Conservation (phyloP, 92 coral and sea anemone species). For the Muricea muricata region DNA sequence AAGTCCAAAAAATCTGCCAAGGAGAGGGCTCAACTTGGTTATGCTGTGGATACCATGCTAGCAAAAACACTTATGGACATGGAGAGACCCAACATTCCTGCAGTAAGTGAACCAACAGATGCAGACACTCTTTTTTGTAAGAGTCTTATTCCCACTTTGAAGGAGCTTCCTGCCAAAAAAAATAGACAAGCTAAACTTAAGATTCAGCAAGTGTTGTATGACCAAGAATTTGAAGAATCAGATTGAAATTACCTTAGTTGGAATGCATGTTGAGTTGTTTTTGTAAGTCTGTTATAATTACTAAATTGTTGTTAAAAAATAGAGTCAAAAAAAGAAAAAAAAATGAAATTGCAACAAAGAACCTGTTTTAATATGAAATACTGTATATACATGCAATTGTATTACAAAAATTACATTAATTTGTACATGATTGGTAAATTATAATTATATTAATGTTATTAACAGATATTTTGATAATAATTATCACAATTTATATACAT, state of each 20-base stretch:
- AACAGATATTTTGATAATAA: no score
- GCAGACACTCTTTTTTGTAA: neutral
- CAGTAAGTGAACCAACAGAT: no score
- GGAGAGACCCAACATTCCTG: no score
- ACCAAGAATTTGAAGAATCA: neutral
- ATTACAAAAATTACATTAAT: no score
- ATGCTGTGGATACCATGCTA: slow-evolving; percentile 24
- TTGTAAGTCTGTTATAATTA: neutral
- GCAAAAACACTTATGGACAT: slow-evolving; percentile 13
- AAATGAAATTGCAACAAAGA: no score
- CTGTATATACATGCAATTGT: no score
- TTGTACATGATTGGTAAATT: no score
- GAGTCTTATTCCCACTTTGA: slow-evolving; percentile 3
- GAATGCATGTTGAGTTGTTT: neutral
- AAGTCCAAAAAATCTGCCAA: slow-evolving; percentile 7
- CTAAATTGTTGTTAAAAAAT: neutral
- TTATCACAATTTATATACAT: no score
- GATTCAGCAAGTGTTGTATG: slow-evolving; percentile 10
- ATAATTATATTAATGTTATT: no score
- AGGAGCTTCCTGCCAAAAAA: neutral
- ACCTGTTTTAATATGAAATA: no score
- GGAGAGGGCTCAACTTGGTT: slow-evolving; percentile 6
- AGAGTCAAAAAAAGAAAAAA: no score
- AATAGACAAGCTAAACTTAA: neutral
- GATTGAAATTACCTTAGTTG: neutral